A percentile compares a stretch with the other conserved stretches of the same genome.
phyloP scores from a whole-genome alignment of 2,113 vertebrate species.

The Chaetops frenatus region DNA sequence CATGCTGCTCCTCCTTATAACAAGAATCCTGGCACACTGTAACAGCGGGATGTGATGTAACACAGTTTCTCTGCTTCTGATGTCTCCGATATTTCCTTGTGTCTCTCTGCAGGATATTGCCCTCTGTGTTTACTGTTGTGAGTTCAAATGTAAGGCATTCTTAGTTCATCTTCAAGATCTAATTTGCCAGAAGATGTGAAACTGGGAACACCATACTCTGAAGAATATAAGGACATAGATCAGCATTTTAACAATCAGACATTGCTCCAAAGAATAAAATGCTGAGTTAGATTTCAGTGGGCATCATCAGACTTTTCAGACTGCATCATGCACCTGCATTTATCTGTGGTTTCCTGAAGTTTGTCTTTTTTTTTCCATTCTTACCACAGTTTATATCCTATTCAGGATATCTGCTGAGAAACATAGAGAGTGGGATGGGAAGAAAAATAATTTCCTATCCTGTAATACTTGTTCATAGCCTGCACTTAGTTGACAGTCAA shows the following conservation, averaged over 20 bases:
- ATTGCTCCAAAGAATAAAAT: not conserved
- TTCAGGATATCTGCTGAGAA: not conserved
- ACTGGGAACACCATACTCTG: not conserved
- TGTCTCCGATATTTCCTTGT: not conserved
- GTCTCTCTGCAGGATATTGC: slow-evolving; percentile 6
- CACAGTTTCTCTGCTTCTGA: not conserved
- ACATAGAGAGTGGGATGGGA: not conserved
- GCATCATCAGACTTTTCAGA: not conserved
- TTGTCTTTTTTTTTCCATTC: not conserved
- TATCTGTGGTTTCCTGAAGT: not conserved
- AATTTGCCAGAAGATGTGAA: not conserved
- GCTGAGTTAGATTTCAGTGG: not conserved
- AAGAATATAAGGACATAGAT: not conserved
- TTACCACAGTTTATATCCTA: not conserved
- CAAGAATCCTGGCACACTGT: not conserved
- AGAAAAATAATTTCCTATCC: not conserved
- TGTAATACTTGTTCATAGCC: not conserved
- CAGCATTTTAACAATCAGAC: not conserved
- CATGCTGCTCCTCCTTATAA: not conserved
- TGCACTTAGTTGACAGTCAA: not conserved
- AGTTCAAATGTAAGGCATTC: slow-evolving; percentile 15
- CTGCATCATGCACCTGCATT: not conserved
- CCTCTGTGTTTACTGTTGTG: not conserved
- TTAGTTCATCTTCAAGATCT: not conserved
- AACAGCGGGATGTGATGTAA: slow-evolving; percentile 32